phyloP scores from a whole-genome alignment of 2,888 invertebrate genomes.

The Macropis europaea region DNA sequence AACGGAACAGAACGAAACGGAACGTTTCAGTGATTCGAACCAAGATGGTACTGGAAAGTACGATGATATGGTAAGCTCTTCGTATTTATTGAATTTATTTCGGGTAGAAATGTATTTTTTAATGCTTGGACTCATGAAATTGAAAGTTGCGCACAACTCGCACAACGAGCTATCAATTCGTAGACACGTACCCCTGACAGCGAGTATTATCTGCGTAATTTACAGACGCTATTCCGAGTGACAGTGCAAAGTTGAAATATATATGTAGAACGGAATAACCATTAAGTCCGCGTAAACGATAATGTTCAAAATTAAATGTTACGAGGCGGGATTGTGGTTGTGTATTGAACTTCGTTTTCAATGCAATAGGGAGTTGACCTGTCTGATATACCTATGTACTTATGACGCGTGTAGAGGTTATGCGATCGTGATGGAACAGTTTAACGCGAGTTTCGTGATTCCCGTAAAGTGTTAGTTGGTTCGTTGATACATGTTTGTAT shows the following conservation, averaged over 20 bases:
- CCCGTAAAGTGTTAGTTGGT: neutral
- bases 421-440: neutral
- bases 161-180: neutral
- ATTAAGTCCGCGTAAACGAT: no score
- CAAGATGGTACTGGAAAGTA: constrained; percentile 98
- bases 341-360: no score
- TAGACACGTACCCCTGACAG: neutral
- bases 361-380: no score
- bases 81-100: constrained; percentile 3
- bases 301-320: no score
- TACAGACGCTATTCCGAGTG: constrained; percentile 52
- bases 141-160: neutral
- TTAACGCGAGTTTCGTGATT: neutral
- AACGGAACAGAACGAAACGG: constrained; percentile 6
- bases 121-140: neutral
- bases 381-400: neutral
- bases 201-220: constrained; percentile 5
- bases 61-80: constrained; percentile 93
- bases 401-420: constrained; percentile 16
- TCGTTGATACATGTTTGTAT: constrained; percentile 6
- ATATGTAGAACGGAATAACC: neutral
- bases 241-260: constrained; percentile 77
- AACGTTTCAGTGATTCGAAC: constrained; percentile 46
- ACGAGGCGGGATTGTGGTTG: no score
- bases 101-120: neutral